Evolutionary conservation across 2,113 vertebrate species (phyloP), one percentile per base, ranked within the genome.

Genomic region (Lophotis ruficrista): DNA sequence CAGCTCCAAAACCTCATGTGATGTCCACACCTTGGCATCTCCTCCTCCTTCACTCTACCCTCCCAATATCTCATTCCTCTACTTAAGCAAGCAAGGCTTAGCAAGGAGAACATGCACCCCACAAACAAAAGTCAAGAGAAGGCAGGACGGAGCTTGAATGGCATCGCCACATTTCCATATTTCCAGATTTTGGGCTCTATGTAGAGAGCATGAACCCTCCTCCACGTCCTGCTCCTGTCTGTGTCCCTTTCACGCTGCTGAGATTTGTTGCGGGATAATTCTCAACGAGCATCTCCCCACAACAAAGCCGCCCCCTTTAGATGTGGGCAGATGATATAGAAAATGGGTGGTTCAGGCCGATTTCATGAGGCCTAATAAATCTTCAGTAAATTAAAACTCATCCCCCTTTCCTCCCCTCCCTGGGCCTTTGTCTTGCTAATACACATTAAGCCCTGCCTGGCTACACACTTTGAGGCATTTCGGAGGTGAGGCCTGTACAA

Each of bases 351-450:
- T 96, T 98, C 65, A 87, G 98, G 96, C 96, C 3, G 76, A 98
- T 98, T 98, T 97, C 98, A 98, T 97, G 97, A 98, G 97, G 97
- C 97, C 98, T 98, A 98, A 98, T 98, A 98, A 98, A 98, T 98
- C 98, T 98, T 98, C 97, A 98, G 98, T 97, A 98, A 98, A 98
- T 98, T 98, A 98, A 98, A 98, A 97, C 97, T 97, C 97, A 97
- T 98, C 97, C 96, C 95, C 96, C 80, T 90, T 89, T 93, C 97
- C 97, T 97, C 96, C 97, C 86, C 95, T 97, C 65, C 71, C 35
- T 3, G 0, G 25, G 92, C 87, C 96, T 98, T 98, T 98, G 98
- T 98, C 98, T 98, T 98, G 98, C 97, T 98, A 98, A 98, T 98
- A 93, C 97, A 97, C 97, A 98, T 98, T 98, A 98, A 56, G 87